Base-by-base conservation (phyloP, 2,797 vertebrate species). In the Columba guinea region DNA sequence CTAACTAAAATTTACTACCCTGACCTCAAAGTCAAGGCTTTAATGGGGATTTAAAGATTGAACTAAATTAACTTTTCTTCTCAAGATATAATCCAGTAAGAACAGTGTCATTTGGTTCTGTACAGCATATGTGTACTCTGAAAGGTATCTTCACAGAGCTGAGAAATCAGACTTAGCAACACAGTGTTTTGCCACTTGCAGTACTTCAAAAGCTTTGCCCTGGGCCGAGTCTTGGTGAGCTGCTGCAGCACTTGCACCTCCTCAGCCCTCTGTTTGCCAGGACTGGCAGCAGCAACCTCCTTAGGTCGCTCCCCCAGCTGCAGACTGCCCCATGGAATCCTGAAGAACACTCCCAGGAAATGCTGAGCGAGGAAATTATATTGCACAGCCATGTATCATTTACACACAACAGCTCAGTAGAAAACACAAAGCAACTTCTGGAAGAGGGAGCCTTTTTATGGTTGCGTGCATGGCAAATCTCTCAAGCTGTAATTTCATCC, bases 401-500 rank as follows among this genome's bases (percentile, higher is more conserved):
- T 73, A 85, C 20, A 59, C 24, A 58, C 34, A 85, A 34, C 20
- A 53, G 19, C 22, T 68, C 56, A 22, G 26, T 49, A 56, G 60
- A 89, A 87, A 74, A 90, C 32, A 70, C 1, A 4, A 82, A 48
- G 26, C 44, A 87, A 7, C 23, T 67, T 37, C 39, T 30, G 41
- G 71, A 87, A 91, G 21, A 79, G 8, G 4, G 9, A 86, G 58
- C 4, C 39, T 48, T 75, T 88, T 11, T 56, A 15, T 27, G 17
- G 22, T 55, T 77, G 41, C 16, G 22, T 58, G 41, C 34, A 71
- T 34, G 48, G 34, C 23, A 87, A 76, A 75, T 48, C 46, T 80
- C 87, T 87, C 60, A 55, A 83, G 71, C 30, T 91, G 60, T 81
- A 49, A 80, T 92, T 93, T 91, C 60, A 89, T 83, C 60, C 56